Conservation (phyloP, 1,140 invertebrate species). For the Apis laboriosa region DNA sequence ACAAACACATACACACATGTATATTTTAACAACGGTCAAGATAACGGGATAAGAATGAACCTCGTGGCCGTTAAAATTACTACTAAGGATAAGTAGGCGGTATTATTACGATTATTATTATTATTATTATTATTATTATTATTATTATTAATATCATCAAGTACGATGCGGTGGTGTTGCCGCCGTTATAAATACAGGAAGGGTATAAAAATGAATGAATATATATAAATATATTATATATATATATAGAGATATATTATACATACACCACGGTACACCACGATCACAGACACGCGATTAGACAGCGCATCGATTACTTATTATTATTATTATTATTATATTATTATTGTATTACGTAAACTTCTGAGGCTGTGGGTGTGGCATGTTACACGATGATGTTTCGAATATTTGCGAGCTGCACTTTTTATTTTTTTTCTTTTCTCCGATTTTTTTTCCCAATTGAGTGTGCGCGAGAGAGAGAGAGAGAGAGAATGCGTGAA, state of each 20-base stretch:
- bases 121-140: conserved; percentile 53
- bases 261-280: not conserved
- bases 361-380: conserved; percentile 74
- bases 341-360: conserved; percentile 62
- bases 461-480: not conserved
- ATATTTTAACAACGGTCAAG: conserved; percentile 53
- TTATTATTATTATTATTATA: no score
- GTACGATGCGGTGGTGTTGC: not conserved
- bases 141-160: conserved; percentile 48
- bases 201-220: conserved; percentile 28
- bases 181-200: conserved; percentile 47
- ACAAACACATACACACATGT: conserved; percentile 36
- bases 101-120: conserved; percentile 13
- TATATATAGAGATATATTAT: conserved; percentile 37
- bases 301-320: conserved; percentile 39
- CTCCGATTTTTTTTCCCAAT: conserved; percentile 21
- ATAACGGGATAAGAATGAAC: not conserved
- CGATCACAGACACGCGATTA: conserved; percentile 2
- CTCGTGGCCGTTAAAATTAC: conserved; percentile 32
- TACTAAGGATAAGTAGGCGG: conserved; percentile 54
- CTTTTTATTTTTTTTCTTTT: conserved; percentile 12
- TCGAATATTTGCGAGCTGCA: conserved; percentile 55
- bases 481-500: conserved; percentile 11
- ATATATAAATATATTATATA: conserved; percentile 44
- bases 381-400: conserved; percentile 59